A percentile compares a stretch with the other conserved stretches of the same genome.
Evolutionary conservation across 2,113 vertebrate species (phyloP).

Genomic region (Brachyhypopomus gauderio): DNA sequence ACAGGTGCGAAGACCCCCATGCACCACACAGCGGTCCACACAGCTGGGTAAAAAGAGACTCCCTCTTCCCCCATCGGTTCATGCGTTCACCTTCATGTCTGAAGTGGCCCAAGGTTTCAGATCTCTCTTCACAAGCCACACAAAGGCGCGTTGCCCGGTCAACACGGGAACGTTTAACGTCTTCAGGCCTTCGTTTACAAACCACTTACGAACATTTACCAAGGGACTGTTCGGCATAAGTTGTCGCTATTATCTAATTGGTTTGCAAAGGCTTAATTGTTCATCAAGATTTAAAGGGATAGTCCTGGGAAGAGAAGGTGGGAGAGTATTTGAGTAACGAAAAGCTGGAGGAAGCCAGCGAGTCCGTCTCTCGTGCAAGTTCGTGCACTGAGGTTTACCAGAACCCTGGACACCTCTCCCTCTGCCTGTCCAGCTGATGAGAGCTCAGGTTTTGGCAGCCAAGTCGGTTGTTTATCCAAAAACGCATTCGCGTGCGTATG

Average conservation of each 20-base stretch:
- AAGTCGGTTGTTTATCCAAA: slow-evolving; percentile 40
- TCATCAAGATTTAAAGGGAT: slow-evolving; percentile 47
- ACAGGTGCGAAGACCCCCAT: neutral
- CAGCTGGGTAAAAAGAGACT: no score
- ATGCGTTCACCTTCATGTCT: neutral
- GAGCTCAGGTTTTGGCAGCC: slow-evolving; percentile 39
- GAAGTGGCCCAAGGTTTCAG: neutral
- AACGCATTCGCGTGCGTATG: neutral
- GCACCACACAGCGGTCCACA: no score
- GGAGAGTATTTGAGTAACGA: slow-evolving; percentile 45
- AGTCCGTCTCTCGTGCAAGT: neutral
- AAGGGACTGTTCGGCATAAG: slow-evolving; percentile 52
- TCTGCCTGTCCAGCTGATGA: slow-evolving; percentile 24
- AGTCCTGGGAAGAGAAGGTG: slow-evolving; percentile 26
- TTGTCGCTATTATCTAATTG: slow-evolving; percentile 54
- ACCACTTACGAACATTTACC: slow-evolving; percentile 39
- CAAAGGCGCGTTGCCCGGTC: neutral
- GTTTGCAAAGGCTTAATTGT: slow-evolving; percentile 55
- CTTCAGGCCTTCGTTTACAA: slow-evolving; percentile 27
- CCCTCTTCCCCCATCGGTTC: neutral
- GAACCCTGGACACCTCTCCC: slow-evolving; percentile 30
- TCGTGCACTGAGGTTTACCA: slow-evolving; percentile 43
- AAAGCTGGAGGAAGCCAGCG: slow-evolving; percentile 2
- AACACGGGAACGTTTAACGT: slow-evolving; percentile 7
- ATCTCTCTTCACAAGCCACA: neutral